Evolutionary conservation across 2,113 vertebrate species (phyloP).

Genomic region (Neogobius melanostomus): DNA sequence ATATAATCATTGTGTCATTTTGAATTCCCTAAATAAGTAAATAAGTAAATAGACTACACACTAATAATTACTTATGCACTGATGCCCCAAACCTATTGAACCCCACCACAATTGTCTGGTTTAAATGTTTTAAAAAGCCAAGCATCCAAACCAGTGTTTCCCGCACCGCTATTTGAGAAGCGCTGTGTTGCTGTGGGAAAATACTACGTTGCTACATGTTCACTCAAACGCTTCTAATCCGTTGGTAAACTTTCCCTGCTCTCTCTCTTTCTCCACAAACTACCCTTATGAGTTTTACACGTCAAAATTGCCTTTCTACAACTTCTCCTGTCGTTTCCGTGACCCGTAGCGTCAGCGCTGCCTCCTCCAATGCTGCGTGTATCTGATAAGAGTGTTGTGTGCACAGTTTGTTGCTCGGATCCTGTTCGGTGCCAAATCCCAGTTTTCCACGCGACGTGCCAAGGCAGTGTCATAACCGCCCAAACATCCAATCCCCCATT

Average conservation of each 20-base stretch:
- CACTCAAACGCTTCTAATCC: background rate
- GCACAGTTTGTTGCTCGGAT: slow-evolving; percentile 33
- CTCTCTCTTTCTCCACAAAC: background rate
- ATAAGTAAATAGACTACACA: too few species aligned
- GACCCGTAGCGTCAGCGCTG: background rate
- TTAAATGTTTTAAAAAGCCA: too few species aligned
- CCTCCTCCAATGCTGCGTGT: background rate
- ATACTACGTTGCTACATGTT: background rate
- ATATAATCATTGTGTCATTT: too few species aligned
- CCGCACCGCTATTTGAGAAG: background rate
- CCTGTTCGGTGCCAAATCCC: slow-evolving; percentile 39
- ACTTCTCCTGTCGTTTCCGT: background rate
- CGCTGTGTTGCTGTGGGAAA: background rate
- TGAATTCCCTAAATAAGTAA: too few species aligned
- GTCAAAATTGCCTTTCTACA: background rate
- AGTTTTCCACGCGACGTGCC: slow-evolving; percentile 57
- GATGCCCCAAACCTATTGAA: too few species aligned
- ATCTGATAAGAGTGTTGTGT: slow-evolving; percentile 41
- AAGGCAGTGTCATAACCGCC: slow-evolving; percentile 53
- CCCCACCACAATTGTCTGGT: too few species aligned
- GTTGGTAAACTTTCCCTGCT: background rate
- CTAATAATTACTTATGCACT: too few species aligned
- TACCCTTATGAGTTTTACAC: background rate
- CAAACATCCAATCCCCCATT: slow-evolving; percentile 37
- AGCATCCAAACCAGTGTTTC: too few species aligned